Evolutionary conservation across 92 coral and sea anemone species (phyloP), one percentile per base, ranked within the genome.

Genomic region (Porites evermanni): DNA sequence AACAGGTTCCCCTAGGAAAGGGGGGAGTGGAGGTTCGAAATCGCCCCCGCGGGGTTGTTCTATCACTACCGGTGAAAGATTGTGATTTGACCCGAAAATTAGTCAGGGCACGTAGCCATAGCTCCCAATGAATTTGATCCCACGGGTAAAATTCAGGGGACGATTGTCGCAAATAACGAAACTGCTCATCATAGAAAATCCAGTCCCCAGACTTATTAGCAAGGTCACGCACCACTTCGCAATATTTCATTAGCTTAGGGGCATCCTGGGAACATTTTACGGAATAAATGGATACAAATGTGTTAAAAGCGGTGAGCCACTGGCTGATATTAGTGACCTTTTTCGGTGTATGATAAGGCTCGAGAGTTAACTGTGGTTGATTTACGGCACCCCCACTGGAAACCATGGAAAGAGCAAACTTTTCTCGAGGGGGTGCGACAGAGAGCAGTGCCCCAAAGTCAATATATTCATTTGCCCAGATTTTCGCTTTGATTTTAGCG

Each of bases 121-220:
- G 26, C 7, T 86, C 89, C 89, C 85, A 78, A 10, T 86, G 84
- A 24, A 87, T 75, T 4, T 26, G 67, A 23, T 87, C 86, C 82
- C 91, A 80, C 5, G 87, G 83, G 53, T 73, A 81, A 8, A 44
- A 1, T 4, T 74, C 24, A 10, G 84, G 91, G 66, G 84, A 87
- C 12, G 91, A 82, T 44, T 88, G 87, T 21, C 79, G 52, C 19
- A 88, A 4, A 21, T 23, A 88, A 24, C 88, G 88, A 26, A 81
- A 82, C 60, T 75, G 87, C 24, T 81, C 79, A 64, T 82, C 88
- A 75, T 88, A 88, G 17, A 67, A 72, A 9, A 51, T 24, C 87
- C 83, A 88, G 38, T 88, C 87, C 1, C 72, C 91, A 14, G 78
- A 20, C 47, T 81, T 82, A 0, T 32, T 2, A 26, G 87, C 68